Evolutionary conservation across 2,113 vertebrate genomes (phyloP).

Genomic region (Perca fluviatilis): DNA sequence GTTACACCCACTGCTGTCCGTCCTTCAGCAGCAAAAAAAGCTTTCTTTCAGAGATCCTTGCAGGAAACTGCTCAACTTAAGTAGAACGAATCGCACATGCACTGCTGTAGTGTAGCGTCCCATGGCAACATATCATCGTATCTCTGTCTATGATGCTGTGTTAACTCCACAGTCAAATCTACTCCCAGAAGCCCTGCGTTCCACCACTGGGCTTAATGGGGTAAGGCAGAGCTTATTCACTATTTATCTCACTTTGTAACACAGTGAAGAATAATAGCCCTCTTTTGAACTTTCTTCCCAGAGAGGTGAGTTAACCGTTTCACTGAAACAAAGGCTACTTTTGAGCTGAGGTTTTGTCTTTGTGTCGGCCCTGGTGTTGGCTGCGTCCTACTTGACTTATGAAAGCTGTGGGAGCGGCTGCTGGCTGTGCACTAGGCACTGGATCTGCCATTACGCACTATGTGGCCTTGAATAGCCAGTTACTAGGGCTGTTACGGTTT

Average conservation of each 20-base stretch:
- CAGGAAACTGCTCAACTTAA: constrained; percentile 29
- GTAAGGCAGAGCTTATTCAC: constrained; percentile 40
- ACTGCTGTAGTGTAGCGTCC: constrained; percentile 24
- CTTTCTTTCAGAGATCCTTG: constrained; percentile 25
- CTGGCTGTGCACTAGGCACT: constrained; percentile 19
- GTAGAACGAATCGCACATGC: constrained; percentile 23
- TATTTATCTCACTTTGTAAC: constrained; percentile 37
- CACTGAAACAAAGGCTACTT: constrained; percentile 21
- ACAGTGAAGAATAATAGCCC: constrained; percentile 15
- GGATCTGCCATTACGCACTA: constrained; percentile 19
- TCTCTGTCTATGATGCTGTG: constrained; percentile 7
- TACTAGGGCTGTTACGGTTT: too few species aligned
- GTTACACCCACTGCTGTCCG: neutral
- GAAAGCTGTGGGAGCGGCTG: constrained; percentile 29
- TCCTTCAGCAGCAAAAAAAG: constrained; percentile 18
- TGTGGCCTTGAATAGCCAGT: constrained; percentile 21
- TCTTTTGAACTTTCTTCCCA: constrained; percentile 30
- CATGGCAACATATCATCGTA: constrained; percentile 32
- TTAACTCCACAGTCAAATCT: constrained; percentile 20
- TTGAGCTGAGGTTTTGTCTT: constrained; percentile 43
- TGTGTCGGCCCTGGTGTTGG: neutral
- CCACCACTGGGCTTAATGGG: constrained; percentile 26
- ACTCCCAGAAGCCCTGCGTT: constrained; percentile 20
- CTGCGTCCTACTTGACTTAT: constrained; percentile 48
- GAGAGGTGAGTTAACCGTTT: constrained; percentile 15